Base-by-base conservation (phyloP, 2,888 invertebrate species). In the Apamea anceps region DNA sequence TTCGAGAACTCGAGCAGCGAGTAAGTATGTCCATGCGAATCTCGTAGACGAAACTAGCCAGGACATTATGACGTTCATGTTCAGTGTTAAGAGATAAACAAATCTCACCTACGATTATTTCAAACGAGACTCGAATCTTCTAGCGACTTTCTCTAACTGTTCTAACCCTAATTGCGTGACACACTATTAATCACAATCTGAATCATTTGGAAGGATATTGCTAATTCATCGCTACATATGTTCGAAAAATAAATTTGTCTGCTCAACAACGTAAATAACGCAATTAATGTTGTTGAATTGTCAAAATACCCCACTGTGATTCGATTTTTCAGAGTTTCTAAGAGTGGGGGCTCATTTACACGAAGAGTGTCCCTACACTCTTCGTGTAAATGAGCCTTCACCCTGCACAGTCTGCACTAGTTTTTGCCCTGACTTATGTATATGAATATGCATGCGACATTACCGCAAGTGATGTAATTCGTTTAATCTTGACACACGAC, bases 401-500 rank as follows among this genome's bases (percentile, higher is more conserved):
- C 32, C 37, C 13, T 10, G n/a, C 18, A 51, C 18, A 54, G 32
- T 48, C 57, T 45, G 42, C 28, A 72, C 45, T 75, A 54, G 60
- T 68, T 85, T 74, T 65, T 85, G 72, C 65, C 45, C 28, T 37
- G 54, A 71, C 48, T 65, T 75, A 45, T 25, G 32, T 71, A 15
- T 18, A 77, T 78, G 68, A 84, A 82, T 86, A 86, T 82, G 60
- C 45, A 84, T 66, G 65, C 57, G 60, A 45, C 48, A 62, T 77
- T 71, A 62, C 48, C 57, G 73, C 60, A 37, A 70, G 72, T 73
- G 57, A 83, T 66, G 68, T 85, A 83, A 83, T 79, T 79, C 65
- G 32, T 86, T 86, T 66, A 70, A 79, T 86, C 83, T 79, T 82
- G 72, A 78, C 75, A 82, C 51, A 83, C 21, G 65, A 67, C n/a